These are phyloP conservation scores for Lydus trimaculatus DNA, from an alignment of 2,888 invertebrate species.

Conservation along the genomic window DNA sequence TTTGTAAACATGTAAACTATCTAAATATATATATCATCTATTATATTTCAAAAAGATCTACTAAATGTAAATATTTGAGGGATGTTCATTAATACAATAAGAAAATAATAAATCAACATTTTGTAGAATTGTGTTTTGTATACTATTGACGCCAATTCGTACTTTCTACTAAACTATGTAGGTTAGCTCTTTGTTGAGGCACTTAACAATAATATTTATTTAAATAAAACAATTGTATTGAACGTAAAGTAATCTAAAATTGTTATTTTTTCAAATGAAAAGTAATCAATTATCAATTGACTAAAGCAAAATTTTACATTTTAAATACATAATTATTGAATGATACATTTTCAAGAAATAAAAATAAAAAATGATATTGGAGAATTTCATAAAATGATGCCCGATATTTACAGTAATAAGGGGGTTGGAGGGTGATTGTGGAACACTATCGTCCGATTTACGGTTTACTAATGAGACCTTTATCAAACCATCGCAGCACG, in stretches of 20 bases:
- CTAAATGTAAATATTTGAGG: neutral
- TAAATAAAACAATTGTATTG: constrained; percentile 28
- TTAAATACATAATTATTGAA: too few relatives aligned
- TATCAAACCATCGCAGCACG: constrained; percentile 62
- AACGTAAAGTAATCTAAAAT: neutral
- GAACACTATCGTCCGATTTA: constrained; percentile 59
- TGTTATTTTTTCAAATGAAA: neutral
- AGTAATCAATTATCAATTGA: constrained; percentile 1
- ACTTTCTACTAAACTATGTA: constrained; percentile 56
- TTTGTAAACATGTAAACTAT: neutral
- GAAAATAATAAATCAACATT: neutral
- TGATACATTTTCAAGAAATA: too few relatives aligned
- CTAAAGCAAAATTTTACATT: too few relatives aligned
- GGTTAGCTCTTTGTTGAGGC: constrained; percentile 44
- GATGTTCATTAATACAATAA: neutral
- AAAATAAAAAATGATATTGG: constrained; percentile 14
- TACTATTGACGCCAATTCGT: constrained; percentile 35
- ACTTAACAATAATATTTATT: constrained; percentile 30
- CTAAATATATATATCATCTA: neutral
- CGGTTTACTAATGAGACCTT: constrained; percentile 63
- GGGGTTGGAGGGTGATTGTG: constrained; percentile 40
- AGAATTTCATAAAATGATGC: constrained; percentile 27
- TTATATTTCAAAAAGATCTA: too few relatives aligned
- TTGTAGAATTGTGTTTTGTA: constrained; percentile 22
- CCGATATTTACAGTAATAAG: constrained; percentile 44